Base-by-base conservation (phyloP, 2,113 vertebrate genomes). In the Oophaga pumilio region DNA sequence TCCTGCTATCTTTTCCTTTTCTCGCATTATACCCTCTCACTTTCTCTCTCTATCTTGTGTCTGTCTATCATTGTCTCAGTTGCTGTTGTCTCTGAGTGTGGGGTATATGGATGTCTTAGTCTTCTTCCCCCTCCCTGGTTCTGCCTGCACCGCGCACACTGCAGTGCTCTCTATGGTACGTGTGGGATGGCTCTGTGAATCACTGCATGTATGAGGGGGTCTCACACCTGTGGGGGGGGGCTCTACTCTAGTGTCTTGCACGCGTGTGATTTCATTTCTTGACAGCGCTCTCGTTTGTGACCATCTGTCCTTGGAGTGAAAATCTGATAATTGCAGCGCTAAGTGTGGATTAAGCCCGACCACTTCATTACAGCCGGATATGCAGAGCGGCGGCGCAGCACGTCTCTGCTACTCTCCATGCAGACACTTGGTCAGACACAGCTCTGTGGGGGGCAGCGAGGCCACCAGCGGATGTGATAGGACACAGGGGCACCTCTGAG, bases 271-370 rank as follows among this genome's bases (percentile, higher is more conserved):
- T 73, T 17, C 12, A 33, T 43, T 59, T 68, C 50, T n/a, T 26
- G 24, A 18, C 85, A 69, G 76, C 49, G 8, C 8, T 14, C 26
- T 13, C 60, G n/a, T 2, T 87, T 68, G 69, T 64, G 59, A 68
- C 49, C 76, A n/a, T 80, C 68, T 69, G 85, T 24, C 57, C 85
- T 50, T 43, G 1, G 9, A 56, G 14, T 13, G n/a, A 18, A 33
- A 57, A 59, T 59, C 5, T 20, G n/a, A 9, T 87, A 71, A 80
- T 87, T 71, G 24, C 8, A 7, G 14, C 1, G 26, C 53, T 76
- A 14, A 85, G 71, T 76, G 74, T 5, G 76, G 85, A 87, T 87
- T 87, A 87, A 18, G 11, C 8, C 6, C 28, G 43, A 12, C 24
- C 2, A 57, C 71, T 60, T 85, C 2, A 84, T 64, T 4, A 60